phyloP scores from a whole-genome alignment of 2,797 vertebrate species.

The Malurus leucopterus region DNA sequence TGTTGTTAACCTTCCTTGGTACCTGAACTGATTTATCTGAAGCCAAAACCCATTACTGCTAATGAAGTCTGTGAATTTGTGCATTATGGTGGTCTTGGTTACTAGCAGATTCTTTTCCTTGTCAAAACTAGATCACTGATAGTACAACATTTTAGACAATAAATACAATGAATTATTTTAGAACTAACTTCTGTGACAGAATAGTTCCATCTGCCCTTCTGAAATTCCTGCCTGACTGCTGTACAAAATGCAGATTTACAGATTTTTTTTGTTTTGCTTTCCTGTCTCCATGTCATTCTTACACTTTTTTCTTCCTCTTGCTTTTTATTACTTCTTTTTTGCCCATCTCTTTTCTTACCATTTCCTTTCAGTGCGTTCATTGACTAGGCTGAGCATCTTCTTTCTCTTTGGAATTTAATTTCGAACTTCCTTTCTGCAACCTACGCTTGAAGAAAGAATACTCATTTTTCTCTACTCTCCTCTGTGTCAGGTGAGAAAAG shows the following conservation, averaged over 20 bases:
- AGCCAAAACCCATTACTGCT: not conserved
- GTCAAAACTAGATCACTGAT: not conserved
- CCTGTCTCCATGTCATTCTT: not conserved
- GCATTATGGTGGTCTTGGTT: not conserved
- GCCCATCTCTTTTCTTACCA: not conserved
- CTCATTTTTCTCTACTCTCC: slow-evolving; percentile 21
- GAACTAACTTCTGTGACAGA: not conserved
- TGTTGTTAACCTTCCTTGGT: not conserved
- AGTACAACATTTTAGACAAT: not conserved
- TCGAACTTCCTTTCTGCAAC: slow-evolving; percentile 28
- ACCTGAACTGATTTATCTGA: not conserved
- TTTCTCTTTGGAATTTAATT: slow-evolving; percentile 53
- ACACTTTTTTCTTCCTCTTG: not conserved
- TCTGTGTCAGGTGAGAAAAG: slow-evolving; percentile 57
- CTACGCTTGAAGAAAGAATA: slow-evolving; percentile 16
- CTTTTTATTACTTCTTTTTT: not conserved
- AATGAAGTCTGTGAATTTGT: not conserved
- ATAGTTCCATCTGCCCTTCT: not conserved
- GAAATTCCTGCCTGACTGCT: not conserved
- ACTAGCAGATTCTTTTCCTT: not conserved
- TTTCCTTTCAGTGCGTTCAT: slow-evolving; percentile 33
- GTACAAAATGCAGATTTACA: not conserved
- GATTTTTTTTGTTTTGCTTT: not conserved
- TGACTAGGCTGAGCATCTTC: slow-evolving; percentile 22
- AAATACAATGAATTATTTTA: not conserved